Base-by-base conservation (phyloP, 2,113 vertebrate genomes). In the Turdus rufiventris region DNA sequence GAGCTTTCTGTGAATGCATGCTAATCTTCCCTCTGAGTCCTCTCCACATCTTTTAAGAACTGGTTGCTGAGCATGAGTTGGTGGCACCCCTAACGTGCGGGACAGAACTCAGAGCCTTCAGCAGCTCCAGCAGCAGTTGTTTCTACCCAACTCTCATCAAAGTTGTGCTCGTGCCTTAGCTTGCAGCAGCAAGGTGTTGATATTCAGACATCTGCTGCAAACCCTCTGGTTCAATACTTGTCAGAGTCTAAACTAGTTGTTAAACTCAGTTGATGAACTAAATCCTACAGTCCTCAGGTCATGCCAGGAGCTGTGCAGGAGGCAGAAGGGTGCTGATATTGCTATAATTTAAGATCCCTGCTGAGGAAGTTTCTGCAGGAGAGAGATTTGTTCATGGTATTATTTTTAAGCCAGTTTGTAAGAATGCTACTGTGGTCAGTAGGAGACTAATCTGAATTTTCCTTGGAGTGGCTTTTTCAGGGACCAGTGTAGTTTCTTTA, bases 321-420 rank as follows among this genome's bases (percentile, higher is more conserved):
- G 53, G n/a, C 9, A 67, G 36, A 84, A 66, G n/a, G 23, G 40
- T 72, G 72, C 48, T 72, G 50, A 62, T 89, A 76, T 16, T 92
- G 63, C 74, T 72, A 7, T 57, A 60, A 81, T 67, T 87, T 43
- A 66, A 68, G 70, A 60, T 91, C 33, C 45, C 47, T 87, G 57
- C 51, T 72, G 31, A 85, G 71, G 26, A 85, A 72, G 19, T 76
- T 68, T 94, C 73, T 91, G 14, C n/a, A 53, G 82, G 75, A 60
- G 18, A 31, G 84, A 85, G 40, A 92, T 75, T 82, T 11, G 2
- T 57, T 89, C 15, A 12, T 25, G 28, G 14, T 20, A 23, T 61
- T 94, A 56, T 60, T 94, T 88, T 80, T 74, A 67, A 77, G 63
- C 23, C 23, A 5, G 14, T 66, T 85, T 80, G n/a, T 92, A 79